Evolutionary conservation across 2,888 invertebrate genomes (phyloP).

Genomic region (Sympetrum striolatum): DNA sequence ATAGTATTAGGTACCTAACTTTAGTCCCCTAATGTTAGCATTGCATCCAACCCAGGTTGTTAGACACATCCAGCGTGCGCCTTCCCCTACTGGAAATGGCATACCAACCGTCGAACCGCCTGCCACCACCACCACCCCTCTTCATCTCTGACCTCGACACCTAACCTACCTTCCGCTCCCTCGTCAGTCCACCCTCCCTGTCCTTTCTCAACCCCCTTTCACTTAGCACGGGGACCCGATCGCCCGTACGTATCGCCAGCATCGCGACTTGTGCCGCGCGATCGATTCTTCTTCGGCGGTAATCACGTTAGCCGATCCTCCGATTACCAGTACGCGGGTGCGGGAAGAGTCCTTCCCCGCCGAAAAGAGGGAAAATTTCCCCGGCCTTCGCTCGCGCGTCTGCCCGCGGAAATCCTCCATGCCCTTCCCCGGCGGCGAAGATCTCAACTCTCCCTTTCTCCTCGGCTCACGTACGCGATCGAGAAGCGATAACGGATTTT

Average conservation of each 20-base stretch:
- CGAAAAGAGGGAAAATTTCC: neutral
- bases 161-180: neutral
- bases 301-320: neutral
- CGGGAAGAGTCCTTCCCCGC: neutral
- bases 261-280: neutral
- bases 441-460: neutral
- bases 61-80: neutral
- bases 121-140: neutral
- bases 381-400: neutral
- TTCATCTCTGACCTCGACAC: neutral
- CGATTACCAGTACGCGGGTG: neutral
- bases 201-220: neutral
- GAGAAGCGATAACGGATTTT: neutral
- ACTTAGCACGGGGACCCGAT: neutral
- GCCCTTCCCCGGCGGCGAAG: neutral
- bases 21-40: too few relatives aligned
- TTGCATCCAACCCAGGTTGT: neutral
- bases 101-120: neutral
- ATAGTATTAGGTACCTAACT: too few relatives aligned
- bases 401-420: neutral
- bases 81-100: neutral
- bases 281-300: neutral
- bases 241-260: neutral
- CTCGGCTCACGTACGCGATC: neutral
- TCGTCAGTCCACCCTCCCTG: neutral